Conservation (phyloP, 2,888 invertebrate genomes). For the Epinotia nisella region DNA sequence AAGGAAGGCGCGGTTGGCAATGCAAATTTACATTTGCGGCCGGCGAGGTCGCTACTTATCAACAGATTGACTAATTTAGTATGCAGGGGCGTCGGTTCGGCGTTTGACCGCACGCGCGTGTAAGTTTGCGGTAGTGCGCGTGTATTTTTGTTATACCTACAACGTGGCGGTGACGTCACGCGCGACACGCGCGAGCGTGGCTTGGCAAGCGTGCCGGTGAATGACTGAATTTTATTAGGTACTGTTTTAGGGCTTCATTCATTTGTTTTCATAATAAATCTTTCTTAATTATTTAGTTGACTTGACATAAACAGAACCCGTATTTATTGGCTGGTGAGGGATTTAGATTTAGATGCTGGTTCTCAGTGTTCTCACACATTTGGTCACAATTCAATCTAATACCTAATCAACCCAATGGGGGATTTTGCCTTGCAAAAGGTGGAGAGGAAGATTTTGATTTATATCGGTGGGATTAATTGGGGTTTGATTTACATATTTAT, state of each 20-base stretch:
- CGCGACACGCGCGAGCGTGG: conserved; percentile 17
- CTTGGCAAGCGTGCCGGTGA: conserved; percentile 22
- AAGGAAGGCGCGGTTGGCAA: neutral
- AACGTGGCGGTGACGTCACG: conserved; percentile 39
- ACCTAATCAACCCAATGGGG: too few species aligned
- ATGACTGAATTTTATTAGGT: conserved; percentile 17
- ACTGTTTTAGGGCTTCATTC: conserved; percentile 13
- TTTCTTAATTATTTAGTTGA: conserved; percentile 11
- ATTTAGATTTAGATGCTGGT: too few species aligned
- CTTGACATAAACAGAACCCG: neutral
- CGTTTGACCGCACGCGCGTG: neutral
- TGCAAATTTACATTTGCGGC: conserved; percentile 19
- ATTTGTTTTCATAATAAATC: conserved; percentile 15
- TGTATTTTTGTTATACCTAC: conserved; percentile 37
- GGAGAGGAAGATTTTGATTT: too few species aligned
- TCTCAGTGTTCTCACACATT: too few species aligned
- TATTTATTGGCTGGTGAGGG: too few species aligned
- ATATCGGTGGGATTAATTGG: too few species aligned
- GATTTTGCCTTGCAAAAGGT: too few species aligned
- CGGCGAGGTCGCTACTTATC: conserved; percentile 16
- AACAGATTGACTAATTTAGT: neutral
- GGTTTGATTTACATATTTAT: too few species aligned
- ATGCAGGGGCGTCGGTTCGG: neutral
- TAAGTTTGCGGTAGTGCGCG: conserved; percentile 31
- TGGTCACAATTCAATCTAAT: too few species aligned